Base-by-base conservation (phyloP, 2,888 invertebrate species). In the Macrosoma leucophasiata region DNA sequence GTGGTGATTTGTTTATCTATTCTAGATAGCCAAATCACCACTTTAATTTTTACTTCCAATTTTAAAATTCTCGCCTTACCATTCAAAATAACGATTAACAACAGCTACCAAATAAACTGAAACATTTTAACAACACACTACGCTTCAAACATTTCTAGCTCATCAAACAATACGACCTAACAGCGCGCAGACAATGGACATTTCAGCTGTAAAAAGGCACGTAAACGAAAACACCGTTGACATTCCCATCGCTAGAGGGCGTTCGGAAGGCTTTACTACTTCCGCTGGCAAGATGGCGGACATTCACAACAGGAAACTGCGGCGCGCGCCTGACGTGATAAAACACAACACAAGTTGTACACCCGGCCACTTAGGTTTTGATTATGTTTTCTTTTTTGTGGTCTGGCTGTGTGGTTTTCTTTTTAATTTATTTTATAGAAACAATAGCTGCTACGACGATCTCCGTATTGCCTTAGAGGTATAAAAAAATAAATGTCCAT, bases 231-330 rank as follows among this genome's bases (percentile, higher is more conserved):
- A 52, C 43, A 38, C 46, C 48, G 49, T 43, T 54, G 62, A 60
- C 58, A 30, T 36, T 29, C 19, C 22, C 27, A 54, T 60, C 65
- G 59, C 71, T 67, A 70, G 61, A 65, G 67, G 61, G 65, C 66
- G 54, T 67, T 49, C 77, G 82, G 82, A 84, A 84, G 81, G 74
- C 73, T 81, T 84, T 84, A 84, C 82, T 79, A 84, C 82, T 84
- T 84, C 84, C 84, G 68, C 55, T 67, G 69, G 72, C 79, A 81
- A 81, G 79, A 81, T 79, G 81, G 79, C 78, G 70, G 55, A 62
- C 69, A 67, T 70, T 74, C 70, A 70, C 62, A 62, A 65, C 64
- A 59, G 81, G 79, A 81, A 76, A 71, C 76, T 72, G 72, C 52
- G 68, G 69, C 63, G 65, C 57, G 57, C 62, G 58, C 59, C 64